A percentile compares a stretch with the other conserved stretches of the same genome.
These are phyloP conservation scores for Lydus trimaculatus DNA, from an alignment of 2,888 invertebrate species.

Conservation along the genomic window DNA sequence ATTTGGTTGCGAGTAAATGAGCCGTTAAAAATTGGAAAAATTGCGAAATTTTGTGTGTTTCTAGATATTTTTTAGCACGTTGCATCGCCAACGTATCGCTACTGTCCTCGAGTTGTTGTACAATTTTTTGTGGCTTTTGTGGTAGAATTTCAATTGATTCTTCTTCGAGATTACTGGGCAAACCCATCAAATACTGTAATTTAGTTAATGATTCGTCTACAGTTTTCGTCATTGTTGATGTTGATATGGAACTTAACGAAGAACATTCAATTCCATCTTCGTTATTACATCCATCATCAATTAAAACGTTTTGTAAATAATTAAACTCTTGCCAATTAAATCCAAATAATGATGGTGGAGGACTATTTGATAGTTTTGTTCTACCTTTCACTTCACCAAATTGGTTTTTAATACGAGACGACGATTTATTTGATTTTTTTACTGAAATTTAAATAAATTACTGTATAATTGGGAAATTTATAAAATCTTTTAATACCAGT, in stretches of 20 bases:
- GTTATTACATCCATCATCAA: background rate
- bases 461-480: no score
- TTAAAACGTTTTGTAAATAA: background rate
- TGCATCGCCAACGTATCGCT: constrained; percentile 43
- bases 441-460: no score
- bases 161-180: constrained; percentile 34
- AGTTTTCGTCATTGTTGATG: background rate
- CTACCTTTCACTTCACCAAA: background rate
- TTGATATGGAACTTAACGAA: background rate
- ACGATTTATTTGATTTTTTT: no score
- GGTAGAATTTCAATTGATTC: constrained; percentile 22
- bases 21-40: constrained; percentile 61
- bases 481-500: no score
- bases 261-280: background rate
- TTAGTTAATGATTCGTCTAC: background rate
- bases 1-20: constrained; percentile 57
- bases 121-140: constrained; percentile 19
- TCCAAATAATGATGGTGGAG: background rate
- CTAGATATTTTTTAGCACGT: constrained; percentile 57
- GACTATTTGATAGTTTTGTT: background rate
- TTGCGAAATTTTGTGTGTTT: constrained; percentile 58
- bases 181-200: constrained; percentile 52
- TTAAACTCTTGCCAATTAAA: background rate
- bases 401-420: no score
- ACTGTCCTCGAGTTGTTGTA: constrained; percentile 22